Evolutionary conservation across 2,888 invertebrate species (phyloP).

Genomic region (Mythimna lalbum): DNA sequence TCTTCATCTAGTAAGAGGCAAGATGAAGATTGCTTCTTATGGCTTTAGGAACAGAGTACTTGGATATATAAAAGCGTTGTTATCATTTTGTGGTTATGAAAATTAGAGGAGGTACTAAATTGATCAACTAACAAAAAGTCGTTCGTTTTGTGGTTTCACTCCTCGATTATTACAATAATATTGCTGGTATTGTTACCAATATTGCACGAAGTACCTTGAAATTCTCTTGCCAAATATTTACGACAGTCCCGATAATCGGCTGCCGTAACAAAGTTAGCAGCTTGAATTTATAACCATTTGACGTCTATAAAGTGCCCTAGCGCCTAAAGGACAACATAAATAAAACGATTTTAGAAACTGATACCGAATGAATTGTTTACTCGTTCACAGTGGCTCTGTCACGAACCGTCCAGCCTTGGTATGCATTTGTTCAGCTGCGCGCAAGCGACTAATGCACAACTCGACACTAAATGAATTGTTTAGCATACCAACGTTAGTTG

Average conservation of each 20-base stretch:
- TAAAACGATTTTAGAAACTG: constrained; percentile 64
- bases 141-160: not conserved
- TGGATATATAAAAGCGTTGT: not conserved
- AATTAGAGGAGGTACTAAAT: not conserved
- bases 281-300: constrained; percentile 52
- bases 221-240: constrained; percentile 46
- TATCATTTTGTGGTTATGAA: constrained; percentile 1
- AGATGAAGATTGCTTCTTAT: constrained; percentile 13
- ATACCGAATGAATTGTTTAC: constrained; percentile 67
- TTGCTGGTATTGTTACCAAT: constrained; percentile 12
- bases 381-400: constrained; percentile 64
- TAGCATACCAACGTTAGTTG: constrained; percentile 59
- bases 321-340: constrained; percentile 62
- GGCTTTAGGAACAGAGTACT: not conserved
- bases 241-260: constrained; percentile 44
- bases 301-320: constrained; percentile 52
- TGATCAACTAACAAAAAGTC: not conserved
- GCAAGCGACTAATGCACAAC: constrained; percentile 57
- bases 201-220: constrained; percentile 25
- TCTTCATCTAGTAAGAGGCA: constrained; percentile 22
- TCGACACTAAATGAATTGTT: constrained; percentile 63
- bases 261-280: constrained; percentile 44
- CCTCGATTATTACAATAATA: not conserved
- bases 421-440: constrained; percentile 80
- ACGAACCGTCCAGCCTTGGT: constrained; percentile 76